These are phyloP conservation scores for Ceriagrion tenellum DNA, from an alignment of 2,888 invertebrate species.

Conservation along the genomic window DNA sequence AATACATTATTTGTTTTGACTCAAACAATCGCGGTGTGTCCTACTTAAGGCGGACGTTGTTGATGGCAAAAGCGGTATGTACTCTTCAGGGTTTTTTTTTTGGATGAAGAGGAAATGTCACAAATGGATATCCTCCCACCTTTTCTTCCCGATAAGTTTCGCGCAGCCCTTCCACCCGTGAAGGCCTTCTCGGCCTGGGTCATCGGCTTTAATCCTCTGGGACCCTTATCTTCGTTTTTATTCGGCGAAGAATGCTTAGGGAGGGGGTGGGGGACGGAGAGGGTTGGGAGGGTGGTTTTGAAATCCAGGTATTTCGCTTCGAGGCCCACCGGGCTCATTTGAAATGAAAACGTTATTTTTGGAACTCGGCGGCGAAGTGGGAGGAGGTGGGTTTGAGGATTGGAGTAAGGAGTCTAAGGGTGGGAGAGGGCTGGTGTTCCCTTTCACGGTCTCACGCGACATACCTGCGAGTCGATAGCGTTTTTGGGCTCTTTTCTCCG, in stretches of 20 bases:
- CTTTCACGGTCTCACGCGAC: conserved; percentile 35
- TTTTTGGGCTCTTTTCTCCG: background rate
- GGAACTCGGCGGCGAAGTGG: background rate
- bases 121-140: background rate
- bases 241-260: background rate
- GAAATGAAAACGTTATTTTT: conserved; percentile 39
- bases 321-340: conserved; percentile 21
- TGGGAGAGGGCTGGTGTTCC: background rate
- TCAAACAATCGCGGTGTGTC: too few species aligned
- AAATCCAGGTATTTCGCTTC: background rate
- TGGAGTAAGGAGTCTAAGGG: background rate
- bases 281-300: background rate
- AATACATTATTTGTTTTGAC: too few species aligned
- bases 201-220: background rate
- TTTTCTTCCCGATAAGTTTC: background rate
- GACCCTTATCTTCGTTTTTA: background rate
- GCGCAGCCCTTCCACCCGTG: background rate
- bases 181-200: background rate
- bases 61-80: background rate
- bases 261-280: background rate
- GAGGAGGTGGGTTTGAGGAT: background rate
- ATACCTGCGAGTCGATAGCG: conserved; percentile 20
- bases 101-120: background rate
- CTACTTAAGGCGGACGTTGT: background rate
- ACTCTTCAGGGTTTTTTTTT: background rate